Conservation (phyloP, 2,797 vertebrate species). For the Enteromius unitaeniatus region DNA sequence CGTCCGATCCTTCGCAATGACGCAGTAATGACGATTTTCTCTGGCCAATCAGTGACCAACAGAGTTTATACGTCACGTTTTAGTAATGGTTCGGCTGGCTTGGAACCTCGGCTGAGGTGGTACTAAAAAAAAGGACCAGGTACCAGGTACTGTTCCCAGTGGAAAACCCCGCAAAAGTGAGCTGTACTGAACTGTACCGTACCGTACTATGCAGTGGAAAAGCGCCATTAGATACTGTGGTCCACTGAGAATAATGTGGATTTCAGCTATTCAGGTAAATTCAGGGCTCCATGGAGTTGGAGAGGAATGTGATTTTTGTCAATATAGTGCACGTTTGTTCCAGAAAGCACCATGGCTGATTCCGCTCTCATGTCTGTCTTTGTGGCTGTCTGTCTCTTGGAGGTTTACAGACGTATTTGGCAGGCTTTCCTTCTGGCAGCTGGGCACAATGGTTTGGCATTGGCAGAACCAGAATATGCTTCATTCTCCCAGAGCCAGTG, state of each 20-base stretch:
- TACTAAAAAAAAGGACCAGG: too few species aligned
- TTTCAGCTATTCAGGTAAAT: not conserved
- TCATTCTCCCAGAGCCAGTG: conserved; percentile 72
- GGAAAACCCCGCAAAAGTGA: too few species aligned
- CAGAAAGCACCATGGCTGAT: not conserved
- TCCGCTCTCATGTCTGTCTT: conserved; percentile 18
- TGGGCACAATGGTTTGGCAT: conserved; percentile 74
- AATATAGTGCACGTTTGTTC: not conserved
- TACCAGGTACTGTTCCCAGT: too few species aligned
- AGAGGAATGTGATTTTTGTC: not conserved
- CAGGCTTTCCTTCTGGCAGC: conserved; percentile 74
- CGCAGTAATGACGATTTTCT: too few species aligned
- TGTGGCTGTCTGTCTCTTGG: conserved; percentile 69
- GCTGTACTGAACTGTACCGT: too few species aligned
- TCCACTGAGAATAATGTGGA: not conserved
- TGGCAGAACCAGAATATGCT: conserved; percentile 72
- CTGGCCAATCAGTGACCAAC: too few species aligned
- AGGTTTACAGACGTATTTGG: conserved; percentile 77
- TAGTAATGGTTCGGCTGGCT: too few species aligned
- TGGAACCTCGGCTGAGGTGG: too few species aligned
- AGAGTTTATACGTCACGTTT: too few species aligned
- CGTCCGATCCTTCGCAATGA: too few species aligned
- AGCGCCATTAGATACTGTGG: not conserved
- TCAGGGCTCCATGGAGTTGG: not conserved
- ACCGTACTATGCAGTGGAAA: too few species aligned